Evolutionary conservation across 2,113 vertebrate species (phyloP).

Genomic region (Indicator indicator): DNA sequence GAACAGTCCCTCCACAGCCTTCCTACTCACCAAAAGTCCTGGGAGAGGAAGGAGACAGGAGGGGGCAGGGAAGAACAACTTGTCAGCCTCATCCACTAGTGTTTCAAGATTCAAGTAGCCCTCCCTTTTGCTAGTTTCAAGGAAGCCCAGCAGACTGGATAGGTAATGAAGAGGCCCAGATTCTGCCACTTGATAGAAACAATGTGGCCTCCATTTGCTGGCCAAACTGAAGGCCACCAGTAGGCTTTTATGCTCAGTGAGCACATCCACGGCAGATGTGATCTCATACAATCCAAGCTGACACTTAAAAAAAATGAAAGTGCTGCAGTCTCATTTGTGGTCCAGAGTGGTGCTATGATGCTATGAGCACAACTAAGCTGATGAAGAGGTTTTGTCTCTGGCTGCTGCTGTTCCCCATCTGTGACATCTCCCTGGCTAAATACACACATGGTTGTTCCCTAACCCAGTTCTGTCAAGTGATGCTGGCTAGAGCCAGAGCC

Average conservation of each 20-base stretch:
- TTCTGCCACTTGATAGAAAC: not conserved
- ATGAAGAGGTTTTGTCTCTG: slow-evolving; percentile 28
- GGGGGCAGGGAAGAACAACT: slow-evolving; percentile 61
- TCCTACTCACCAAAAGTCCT: not conserved
- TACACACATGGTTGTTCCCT: slow-evolving; percentile 49
- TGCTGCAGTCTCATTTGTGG: not conserved
- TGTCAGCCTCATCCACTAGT: not conserved
- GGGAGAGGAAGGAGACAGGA: slow-evolving; percentile 47
- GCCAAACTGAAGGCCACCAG: not conserved
- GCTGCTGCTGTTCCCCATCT: slow-evolving; percentile 49
- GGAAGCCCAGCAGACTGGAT: not conserved
- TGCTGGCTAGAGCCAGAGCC: slow-evolving; percentile 30
- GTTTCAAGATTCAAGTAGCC: not conserved
- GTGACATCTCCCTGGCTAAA: slow-evolving; percentile 53
- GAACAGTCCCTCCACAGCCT: no score
- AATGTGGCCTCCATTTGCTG: not conserved
- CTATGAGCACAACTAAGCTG: not conserved
- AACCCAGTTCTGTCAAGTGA: slow-evolving; percentile 55
- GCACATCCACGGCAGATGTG: not conserved
- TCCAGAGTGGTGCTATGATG: not conserved
- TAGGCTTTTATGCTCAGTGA: not conserved
- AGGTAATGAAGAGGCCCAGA: not conserved
- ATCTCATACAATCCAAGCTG: not conserved
- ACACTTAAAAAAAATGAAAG: not conserved
- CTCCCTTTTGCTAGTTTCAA: not conserved